Evolutionary conservation across 2,113 vertebrate species (phyloP).

Genomic region (Heterotis niloticus): DNA sequence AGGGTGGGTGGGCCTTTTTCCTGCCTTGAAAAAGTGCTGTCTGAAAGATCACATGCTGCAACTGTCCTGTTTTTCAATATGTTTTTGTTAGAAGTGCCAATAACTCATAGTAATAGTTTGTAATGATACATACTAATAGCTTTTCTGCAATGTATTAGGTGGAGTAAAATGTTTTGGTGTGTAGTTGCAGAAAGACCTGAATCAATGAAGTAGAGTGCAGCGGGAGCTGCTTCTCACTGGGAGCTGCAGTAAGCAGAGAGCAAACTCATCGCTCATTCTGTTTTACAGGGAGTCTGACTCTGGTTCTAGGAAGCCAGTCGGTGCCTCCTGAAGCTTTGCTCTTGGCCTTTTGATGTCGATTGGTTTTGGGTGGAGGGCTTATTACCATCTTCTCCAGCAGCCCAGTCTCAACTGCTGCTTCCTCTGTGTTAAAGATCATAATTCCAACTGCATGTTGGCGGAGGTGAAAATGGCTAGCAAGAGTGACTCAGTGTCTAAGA

Average conservation of each 20-base stretch:
- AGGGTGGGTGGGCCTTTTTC: neutral
- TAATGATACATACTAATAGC: too few relatives aligned
- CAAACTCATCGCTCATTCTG: neutral
- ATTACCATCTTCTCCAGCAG: neutral
- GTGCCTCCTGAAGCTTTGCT: conserved; percentile 5
- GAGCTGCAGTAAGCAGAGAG: neutral
- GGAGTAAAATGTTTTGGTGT: too few relatives aligned
- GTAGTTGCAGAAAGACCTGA: too few relatives aligned
- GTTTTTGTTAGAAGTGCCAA: too few relatives aligned
- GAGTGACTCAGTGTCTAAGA: neutral
- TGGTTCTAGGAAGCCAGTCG: neutral
- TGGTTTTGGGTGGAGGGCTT: neutral
- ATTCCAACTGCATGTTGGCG: neutral
- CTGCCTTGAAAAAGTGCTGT: too few relatives aligned
- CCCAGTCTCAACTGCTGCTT: neutral
- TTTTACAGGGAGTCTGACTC: too few relatives aligned
- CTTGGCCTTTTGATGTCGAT: neutral
- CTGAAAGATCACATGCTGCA: too few relatives aligned
- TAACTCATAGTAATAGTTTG: too few relatives aligned
- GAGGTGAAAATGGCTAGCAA: neutral
- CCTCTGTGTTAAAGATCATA: neutral
- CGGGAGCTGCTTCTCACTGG: neutral
- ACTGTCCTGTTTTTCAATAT: too few relatives aligned
- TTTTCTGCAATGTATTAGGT: too few relatives aligned
- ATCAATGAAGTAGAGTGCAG: neutral